Evolutionary conservation across 2,888 invertebrate species (phyloP).

Genomic region (Thymelicus sylvestris): DNA sequence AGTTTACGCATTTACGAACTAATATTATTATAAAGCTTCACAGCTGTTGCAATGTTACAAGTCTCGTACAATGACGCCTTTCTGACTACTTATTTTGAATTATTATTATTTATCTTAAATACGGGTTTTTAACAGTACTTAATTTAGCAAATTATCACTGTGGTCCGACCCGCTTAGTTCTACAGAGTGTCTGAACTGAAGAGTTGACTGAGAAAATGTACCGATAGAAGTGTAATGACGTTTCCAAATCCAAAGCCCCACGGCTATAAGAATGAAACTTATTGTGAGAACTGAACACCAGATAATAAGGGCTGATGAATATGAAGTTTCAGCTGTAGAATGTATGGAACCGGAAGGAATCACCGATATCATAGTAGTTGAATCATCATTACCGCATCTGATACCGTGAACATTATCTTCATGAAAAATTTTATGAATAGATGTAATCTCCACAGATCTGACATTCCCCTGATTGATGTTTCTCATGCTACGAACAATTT

Average conservation of each 20-base stretch:
- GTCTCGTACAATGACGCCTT: no score
- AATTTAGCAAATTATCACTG: conserved; percentile 50
- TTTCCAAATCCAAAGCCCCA: conserved; percentile 43
- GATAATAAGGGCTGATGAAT: conserved; percentile 45
- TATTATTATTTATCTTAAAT: no score
- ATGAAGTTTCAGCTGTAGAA: conserved; percentile 35
- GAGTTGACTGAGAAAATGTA: conserved; percentile 49
- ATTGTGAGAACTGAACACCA: conserved; percentile 53
- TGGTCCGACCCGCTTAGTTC: conserved; percentile 57
- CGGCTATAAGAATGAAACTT: conserved; percentile 44
- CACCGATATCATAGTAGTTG: conserved; percentile 38
- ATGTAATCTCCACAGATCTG: conserved; percentile 63
- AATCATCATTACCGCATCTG: conserved; percentile 61
- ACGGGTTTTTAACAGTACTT: not conserved
- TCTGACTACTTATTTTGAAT: no score
- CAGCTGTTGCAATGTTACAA: no score
- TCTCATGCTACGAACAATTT: conserved; percentile 63
- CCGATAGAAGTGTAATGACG: conserved; percentile 34
- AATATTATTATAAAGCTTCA: no score
- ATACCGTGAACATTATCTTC: conserved; percentile 78
- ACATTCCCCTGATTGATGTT: conserved; percentile 50
- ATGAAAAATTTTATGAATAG: conserved; percentile 70
- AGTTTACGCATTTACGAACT: no score
- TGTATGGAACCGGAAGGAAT: conserved; percentile 16
- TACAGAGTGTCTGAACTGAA: conserved; percentile 56